Evolutionary conservation across 1,140 invertebrate species (phyloP).

Genomic region (Eriocheir sinensis): DNA sequence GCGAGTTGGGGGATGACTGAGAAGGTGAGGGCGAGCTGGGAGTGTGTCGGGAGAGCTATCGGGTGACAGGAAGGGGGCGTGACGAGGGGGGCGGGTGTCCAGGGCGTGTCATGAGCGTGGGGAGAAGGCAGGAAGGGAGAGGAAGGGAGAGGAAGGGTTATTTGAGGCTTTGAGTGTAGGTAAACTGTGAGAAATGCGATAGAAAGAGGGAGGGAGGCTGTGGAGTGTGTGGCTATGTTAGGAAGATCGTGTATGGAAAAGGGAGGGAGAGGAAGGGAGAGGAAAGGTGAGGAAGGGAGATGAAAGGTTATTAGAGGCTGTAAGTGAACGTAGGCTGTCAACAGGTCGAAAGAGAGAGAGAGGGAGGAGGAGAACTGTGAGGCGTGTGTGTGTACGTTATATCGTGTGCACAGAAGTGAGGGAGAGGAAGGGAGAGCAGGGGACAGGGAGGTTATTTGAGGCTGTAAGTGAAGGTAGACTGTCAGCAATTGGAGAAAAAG

Average conservation of each 20-base stretch:
- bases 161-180: background rate
- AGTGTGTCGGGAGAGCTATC: background rate
- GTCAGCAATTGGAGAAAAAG: too few relatives aligned
- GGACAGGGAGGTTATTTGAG: background rate
- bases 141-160: background rate
- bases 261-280: constrained; percentile 19
- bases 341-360: too few relatives aligned
- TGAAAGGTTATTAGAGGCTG: too few relatives aligned
- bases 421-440: constrained; percentile 5
- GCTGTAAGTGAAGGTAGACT: too few relatives aligned
- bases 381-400: too few relatives aligned
- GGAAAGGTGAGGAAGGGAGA: too few relatives aligned
- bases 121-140: background rate
- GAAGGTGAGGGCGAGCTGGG: background rate
- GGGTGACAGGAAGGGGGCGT: background rate
- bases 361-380: too few relatives aligned
- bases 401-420: too few relatives aligned
- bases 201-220: background rate
- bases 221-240: background rate
- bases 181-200: background rate
- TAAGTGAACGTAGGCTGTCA: too few relatives aligned
- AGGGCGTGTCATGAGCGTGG: background rate
- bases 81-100: background rate
- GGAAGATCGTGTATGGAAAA: background rate
- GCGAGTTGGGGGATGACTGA: background rate